Evolutionary conservation across 2,888 invertebrate genomes (phyloP).

Genomic region (Athalia rosae): DNA sequence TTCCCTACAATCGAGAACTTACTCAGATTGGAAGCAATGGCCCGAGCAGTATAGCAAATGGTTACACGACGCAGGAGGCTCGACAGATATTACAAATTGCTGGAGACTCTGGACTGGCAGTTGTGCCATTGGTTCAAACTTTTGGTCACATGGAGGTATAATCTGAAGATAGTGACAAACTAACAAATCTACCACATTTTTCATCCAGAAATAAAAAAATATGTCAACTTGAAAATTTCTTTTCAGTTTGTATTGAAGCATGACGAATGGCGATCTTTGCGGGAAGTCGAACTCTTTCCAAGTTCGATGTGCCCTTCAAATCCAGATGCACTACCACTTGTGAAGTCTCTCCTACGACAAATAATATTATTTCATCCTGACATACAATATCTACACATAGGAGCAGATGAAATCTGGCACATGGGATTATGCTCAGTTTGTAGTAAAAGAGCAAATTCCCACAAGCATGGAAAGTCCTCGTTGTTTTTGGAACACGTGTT

Average conservation of each 20-base stretch:
- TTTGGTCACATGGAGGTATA: constrained; percentile 88
- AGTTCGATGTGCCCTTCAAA: constrained; percentile 86
- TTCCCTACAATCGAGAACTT: constrained; percentile 84
- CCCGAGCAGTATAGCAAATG: constrained; percentile 69
- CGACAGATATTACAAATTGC: constrained; percentile 81
- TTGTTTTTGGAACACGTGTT: constrained; percentile 82
- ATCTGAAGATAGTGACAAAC: neutral
- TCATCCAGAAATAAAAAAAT: neutral
- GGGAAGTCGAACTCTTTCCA: constrained; percentile 81
- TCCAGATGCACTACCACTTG: constrained; percentile 77
- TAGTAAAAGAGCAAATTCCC: constrained; percentile 72
- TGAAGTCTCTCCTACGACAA: constrained; percentile 83
- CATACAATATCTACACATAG: constrained; percentile 84
- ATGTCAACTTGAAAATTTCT: no score
- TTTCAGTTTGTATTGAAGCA: constrained; percentile 84
- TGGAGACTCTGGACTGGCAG: constrained; percentile 79
- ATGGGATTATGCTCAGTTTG: constrained; percentile 79
- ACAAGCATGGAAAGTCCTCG: constrained; percentile 76
- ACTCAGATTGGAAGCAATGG: constrained; percentile 77
- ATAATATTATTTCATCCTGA: constrained; percentile 81
- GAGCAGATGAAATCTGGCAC: constrained; percentile 90
- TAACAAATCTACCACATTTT: constrained; percentile 8
- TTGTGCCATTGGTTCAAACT: constrained; percentile 90
- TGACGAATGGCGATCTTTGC: constrained; percentile 78
- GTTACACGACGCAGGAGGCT: constrained; percentile 82